A percentile compares a stretch with the other conserved stretches of the same genome.
phyloP scores from a whole-genome alignment of 2,113 vertebrate genomes.

The Salvelinus fontinalis region DNA sequence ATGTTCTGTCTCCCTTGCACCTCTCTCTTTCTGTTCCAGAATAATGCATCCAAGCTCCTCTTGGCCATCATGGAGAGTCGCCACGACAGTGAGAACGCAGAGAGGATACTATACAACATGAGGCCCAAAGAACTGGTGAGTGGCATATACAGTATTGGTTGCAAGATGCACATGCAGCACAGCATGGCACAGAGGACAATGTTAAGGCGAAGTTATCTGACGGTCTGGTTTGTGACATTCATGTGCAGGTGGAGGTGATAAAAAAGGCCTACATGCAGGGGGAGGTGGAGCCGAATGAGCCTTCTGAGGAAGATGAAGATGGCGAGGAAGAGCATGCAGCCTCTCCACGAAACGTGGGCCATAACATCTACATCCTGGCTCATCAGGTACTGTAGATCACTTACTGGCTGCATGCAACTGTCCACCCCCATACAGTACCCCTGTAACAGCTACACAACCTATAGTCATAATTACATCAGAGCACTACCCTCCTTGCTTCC shows the following conservation, averaged over 20 bases:
- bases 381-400: constrained; percentile 81
- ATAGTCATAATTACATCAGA: constrained; percentile 8
- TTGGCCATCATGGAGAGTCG: constrained; percentile 98
- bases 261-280: constrained; percentile 98
- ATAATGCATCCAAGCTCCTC: constrained; percentile 96
- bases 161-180: background rate
- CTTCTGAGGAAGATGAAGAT: constrained; percentile 83
- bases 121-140: constrained; percentile 96
- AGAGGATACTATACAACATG: constrained; percentile 98
- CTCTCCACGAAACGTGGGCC: constrained; percentile 92
- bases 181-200: background rate
- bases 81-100: constrained; percentile 95
- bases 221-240: background rate
- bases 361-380: constrained; percentile 97
- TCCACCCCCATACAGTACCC: background rate
- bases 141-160: background rate
- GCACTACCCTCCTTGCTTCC: background rate
- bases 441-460: background rate
- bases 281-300: constrained; percentile 88
- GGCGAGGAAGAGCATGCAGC: constrained; percentile 88
- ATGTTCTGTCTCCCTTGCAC: background rate
- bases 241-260: constrained; percentile 92
- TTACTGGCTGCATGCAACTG: background rate
- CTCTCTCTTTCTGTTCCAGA: constrained; percentile 70
- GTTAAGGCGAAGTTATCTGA: constrained; percentile 17